Conservation (phyloP, 2,113 vertebrate species). For the Thermophis baileyi region DNA sequence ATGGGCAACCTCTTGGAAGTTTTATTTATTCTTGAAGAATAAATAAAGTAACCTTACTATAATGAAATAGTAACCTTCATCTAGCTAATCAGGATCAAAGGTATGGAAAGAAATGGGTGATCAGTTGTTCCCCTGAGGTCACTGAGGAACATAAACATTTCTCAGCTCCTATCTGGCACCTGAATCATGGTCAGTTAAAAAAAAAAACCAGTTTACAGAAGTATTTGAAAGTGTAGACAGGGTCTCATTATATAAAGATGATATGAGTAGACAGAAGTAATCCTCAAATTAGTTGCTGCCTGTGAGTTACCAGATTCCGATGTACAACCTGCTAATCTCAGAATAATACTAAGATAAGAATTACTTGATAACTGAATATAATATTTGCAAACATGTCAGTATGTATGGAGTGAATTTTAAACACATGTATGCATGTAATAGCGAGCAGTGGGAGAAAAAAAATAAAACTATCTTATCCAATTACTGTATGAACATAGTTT, state of each 20-base stretch:
- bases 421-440: background rate
- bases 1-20: background rate
- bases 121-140: background rate
- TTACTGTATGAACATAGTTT: background rate
- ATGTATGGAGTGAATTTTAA: background rate
- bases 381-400: background rate
- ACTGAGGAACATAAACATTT: too few relatives aligned
- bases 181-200: background rate
- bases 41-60: too few relatives aligned
- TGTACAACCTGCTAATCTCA: background rate
- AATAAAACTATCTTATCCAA: background rate
- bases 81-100: background rate
- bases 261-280: background rate
- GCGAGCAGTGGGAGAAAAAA: background rate
- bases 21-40: background rate
- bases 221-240: background rate
- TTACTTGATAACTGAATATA: background rate
- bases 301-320: background rate
- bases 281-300: background rate
- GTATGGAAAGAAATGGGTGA: background rate
- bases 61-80: background rate
- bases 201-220: background rate
- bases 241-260: background rate
- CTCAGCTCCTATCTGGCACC: background rate
- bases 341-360: background rate